Conservation (phyloP, 2,113 vertebrate genomes). For the Halichoerus grypus region DNA sequence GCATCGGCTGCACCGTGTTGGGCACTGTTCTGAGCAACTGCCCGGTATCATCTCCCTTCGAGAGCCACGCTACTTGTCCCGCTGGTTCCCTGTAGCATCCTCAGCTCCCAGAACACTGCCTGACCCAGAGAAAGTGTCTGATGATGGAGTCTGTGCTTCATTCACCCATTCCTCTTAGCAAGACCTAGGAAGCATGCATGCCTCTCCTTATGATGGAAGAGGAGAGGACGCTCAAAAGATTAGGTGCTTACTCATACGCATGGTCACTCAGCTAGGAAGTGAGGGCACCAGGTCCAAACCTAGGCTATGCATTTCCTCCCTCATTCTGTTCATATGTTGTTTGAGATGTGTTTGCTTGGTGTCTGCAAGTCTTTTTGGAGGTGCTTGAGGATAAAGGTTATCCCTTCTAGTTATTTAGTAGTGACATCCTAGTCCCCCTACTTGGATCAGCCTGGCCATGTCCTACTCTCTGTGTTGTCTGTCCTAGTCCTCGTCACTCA, state of each 20-base stretch:
- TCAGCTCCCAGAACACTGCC: background rate
- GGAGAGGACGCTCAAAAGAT: background rate
- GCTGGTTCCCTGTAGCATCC: background rate
- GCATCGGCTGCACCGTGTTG: rapidly evolving
- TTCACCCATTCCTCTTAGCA: background rate
- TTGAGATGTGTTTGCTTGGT: background rate
- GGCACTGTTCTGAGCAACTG: rapidly evolving
- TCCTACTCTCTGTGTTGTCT: background rate
- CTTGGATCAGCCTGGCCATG: background rate
- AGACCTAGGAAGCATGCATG: rapidly evolving
- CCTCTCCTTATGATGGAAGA: background rate
- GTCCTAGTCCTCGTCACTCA: background rate
- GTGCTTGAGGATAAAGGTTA: background rate
- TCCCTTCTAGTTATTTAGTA: background rate
- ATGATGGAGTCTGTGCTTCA: background rate
- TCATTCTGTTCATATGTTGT: rapidly evolving
- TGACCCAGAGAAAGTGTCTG: background rate
- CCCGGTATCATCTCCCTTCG: background rate
- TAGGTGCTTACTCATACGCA: rapidly evolving
- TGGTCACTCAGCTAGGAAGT: background rate
- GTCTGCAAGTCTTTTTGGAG: background rate
- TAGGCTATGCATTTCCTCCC: background rate
- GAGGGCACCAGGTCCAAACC: background rate
- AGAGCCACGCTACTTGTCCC: background rate
- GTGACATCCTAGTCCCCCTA: background rate